Evolutionary conservation across 92 coral and sea anemone genomes (phyloP), one percentile per base, ranked within the genome.

Genomic region (Actinostola sp.): DNA sequence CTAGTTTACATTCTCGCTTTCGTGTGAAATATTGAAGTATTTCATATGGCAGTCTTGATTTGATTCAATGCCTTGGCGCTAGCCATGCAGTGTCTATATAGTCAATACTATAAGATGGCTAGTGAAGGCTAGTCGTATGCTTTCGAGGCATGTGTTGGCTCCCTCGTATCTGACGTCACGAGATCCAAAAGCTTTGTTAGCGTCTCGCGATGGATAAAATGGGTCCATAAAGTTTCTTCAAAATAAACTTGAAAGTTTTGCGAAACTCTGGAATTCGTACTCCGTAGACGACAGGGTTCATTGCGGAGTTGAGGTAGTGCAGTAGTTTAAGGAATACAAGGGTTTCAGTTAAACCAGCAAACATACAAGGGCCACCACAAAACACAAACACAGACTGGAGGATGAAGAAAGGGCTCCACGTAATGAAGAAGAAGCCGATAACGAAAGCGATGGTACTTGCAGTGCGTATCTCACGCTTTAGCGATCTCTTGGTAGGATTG

Each of bases 261-360:
- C 96, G 75, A 45, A 90, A 90, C 69, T 90, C 96, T 1, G 96
- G 96, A 58, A 90, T 90, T 57, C 96, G 66, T 1, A 90, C 96
- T 1, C 96, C 96, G 53, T 90, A 90, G 33, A 90, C 96, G 19
- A 90, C 77, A 5, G 96, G 96, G 67, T 90, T 90, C 71, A 90
- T 74, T 61, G 96, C 90, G 27, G 96, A 90, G 63, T 90, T 90
- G 39, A 75, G 63, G 81, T 86, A 90, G 27, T 90, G 96, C 7
- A 90, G 76, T 45, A 90, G 50, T 81, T 90, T 90, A 59, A 82
- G 77, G 24, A 86, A 61, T 41, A 88, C 54, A 1, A 67, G 21
- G 4, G 76, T 65, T 12, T 75, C 54, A 26, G 14, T 29, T 11
- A 59, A 8, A 77, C 78, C 76, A 19, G n/a, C 53, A 62, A 24